Evolutionary conservation across 1,140 invertebrate genomes (phyloP).

Genomic region (Leguminivora glycinivorella): DNA sequence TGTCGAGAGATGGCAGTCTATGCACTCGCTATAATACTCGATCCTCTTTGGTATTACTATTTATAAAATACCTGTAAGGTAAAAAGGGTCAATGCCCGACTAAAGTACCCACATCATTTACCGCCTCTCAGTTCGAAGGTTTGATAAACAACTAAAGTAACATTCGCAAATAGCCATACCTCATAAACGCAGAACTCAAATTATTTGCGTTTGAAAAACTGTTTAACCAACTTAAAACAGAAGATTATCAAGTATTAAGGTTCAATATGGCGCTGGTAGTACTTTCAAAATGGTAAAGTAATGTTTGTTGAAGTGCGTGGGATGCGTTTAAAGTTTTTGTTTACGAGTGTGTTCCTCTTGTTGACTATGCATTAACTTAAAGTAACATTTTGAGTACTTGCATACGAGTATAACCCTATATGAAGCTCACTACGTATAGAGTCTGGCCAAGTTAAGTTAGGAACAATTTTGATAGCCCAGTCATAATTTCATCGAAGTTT

Average conservation of each 20-base stretch:
- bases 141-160: conserved; percentile 19
- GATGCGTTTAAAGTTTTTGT: background rate
- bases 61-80: background rate
- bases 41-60: too few relatives aligned
- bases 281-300: background rate
- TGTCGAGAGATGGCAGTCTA: too few relatives aligned
- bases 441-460: too few relatives aligned
- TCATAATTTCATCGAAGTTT: too few relatives aligned
- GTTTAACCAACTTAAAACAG: background rate
- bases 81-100: background rate
- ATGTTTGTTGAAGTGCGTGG: background rate
- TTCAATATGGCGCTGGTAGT: background rate
- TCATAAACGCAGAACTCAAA: background rate
- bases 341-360: background rate
- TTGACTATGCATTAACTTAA: background rate
- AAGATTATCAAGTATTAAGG: background rate
- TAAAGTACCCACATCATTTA: background rate
- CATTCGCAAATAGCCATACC: conserved; percentile 11
- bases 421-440: too few relatives aligned
- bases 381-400: background rate
- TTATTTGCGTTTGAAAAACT: background rate
- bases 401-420: too few relatives aligned
- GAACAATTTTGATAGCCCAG: too few relatives aligned
- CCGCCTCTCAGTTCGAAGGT: conserved; percentile 3
- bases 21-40: too few relatives aligned